phyloP scores from a whole-genome alignment of 53 echinoderm and acorn worm species.

The Luidia sarsii region DNA sequence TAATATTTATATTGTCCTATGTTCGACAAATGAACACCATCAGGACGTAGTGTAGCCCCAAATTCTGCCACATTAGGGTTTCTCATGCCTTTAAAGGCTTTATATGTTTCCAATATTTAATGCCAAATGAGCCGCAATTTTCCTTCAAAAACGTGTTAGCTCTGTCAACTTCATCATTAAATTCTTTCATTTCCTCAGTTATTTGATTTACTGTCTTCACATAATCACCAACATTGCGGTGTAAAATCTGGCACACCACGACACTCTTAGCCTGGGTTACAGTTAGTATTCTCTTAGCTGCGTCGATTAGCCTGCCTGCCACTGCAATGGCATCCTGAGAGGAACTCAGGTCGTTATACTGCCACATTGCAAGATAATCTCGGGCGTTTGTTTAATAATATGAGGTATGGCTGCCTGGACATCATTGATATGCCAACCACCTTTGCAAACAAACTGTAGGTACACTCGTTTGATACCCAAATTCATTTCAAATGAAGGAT shows the following conservation, averaged over 20 bases:
- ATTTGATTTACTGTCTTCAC: not conserved
- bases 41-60: not conserved
- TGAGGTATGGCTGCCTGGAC: not conserved
- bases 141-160: slow-evolving; percentile 3
- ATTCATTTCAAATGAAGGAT: not conserved
- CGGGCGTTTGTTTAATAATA: not conserved
- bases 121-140: not conserved
- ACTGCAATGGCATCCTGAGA: not conserved
- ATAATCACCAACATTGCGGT: not conserved
- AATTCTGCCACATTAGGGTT: not conserved
- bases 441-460: slow-evolving; percentile 6
- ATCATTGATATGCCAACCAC: not conserved
- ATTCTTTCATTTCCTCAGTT: slow-evolving; percentile 4
- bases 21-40: slow-evolving; percentile 10
- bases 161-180: not conserved
- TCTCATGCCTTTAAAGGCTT: not conserved
- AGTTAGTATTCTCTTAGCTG: not conserved
- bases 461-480: not conserved
- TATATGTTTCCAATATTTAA: slow-evolving; percentile 6
- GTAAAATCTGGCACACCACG: slow-evolving; percentile 8
- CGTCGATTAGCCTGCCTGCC: not conserved
- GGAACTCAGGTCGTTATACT: not conserved
- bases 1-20: slow-evolving; percentile 13
- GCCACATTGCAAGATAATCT: slow-evolving; percentile 1
- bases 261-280: not conserved